phyloP scores from a whole-genome alignment of 2,888 invertebrate species.

The Amphipyra berbera region DNA sequence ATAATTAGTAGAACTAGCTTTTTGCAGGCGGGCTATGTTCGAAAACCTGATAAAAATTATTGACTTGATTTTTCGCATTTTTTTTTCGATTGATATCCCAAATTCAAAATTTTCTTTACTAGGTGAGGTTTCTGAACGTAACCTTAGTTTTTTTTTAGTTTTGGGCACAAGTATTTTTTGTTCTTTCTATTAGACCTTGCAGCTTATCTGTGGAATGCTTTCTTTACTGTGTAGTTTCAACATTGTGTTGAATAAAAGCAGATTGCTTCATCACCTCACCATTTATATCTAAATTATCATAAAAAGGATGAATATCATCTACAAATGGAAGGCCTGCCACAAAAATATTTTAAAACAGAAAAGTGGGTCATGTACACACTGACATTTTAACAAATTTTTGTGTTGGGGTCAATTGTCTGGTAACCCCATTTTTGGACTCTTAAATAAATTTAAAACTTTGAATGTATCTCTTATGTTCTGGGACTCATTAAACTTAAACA shows the following conservation, averaged over 20 bases:
- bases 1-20: constrained; percentile 79
- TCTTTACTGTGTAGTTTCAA: constrained; percentile 54
- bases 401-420: constrained; percentile 5
- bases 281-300: constrained; percentile 13
- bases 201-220: constrained; percentile 54
- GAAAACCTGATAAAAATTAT: constrained; percentile 78
- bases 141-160: constrained; percentile 72
- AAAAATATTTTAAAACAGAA: constrained; percentile 21
- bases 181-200: constrained; percentile 53
- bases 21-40: constrained; percentile 86
- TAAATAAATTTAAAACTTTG: too few species aligned
- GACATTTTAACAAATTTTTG: constrained; percentile 22
- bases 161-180: constrained; percentile 50
- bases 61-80: constrained; percentile 22
- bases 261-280: constrained; percentile 21
- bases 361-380: constrained; percentile 9
- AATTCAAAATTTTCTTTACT: constrained; percentile 64
- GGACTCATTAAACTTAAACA: constrained; percentile 6
- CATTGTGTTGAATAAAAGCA: constrained; percentile 28
- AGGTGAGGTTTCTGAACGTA: constrained; percentile 88
- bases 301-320: not conserved
- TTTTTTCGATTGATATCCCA: constrained; percentile 47
- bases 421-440: constrained; percentile 1
- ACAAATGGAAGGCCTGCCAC: constrained; percentile 13
- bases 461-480: constrained; percentile 10